These are phyloP conservation scores for Drosophila pandora DNA, from an alignment of 1,140 invertebrate genomes.

Conservation along the genomic window DNA sequence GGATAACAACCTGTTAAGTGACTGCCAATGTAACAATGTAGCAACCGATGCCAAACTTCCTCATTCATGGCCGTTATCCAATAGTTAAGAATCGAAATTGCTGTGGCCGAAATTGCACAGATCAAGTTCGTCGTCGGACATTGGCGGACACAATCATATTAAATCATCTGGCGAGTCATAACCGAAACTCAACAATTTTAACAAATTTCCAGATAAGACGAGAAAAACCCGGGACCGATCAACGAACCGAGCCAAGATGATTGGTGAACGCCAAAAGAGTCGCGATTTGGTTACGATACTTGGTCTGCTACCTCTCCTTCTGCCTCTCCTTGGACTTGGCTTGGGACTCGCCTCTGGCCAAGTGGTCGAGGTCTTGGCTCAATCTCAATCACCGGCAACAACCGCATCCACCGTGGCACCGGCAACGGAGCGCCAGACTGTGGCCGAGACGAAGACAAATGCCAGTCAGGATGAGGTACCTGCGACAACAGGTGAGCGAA, in stretches of 20 bases:
- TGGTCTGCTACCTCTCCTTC: slow-evolving; percentile 37
- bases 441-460: slow-evolving; percentile 43
- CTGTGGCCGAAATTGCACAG: slow-evolving; percentile 30
- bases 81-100: slow-evolving; percentile 41
- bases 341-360: slow-evolving; percentile 44
- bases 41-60: slow-evolving; percentile 24
- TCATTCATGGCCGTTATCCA: slow-evolving; percentile 35
- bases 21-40: slow-evolving; percentile 9
- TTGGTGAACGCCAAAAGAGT: slow-evolving; percentile 81
- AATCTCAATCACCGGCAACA: slow-evolving; percentile 30
- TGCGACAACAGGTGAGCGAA: slow-evolving; percentile 71
- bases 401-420: slow-evolving; percentile 24
- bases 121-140: slow-evolving; percentile 25
- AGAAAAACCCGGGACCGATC: slow-evolving; percentile 38
- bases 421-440: slow-evolving; percentile 10
- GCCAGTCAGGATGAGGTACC: slow-evolving; percentile 62
- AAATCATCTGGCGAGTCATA: slow-evolving; percentile 56
- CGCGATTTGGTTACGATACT: slow-evolving; percentile 75
- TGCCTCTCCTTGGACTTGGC: slow-evolving; percentile 17
- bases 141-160: slow-evolving; percentile 49
- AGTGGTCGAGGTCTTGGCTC: slow-evolving; percentile 69
- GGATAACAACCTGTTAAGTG: slow-evolving; percentile 52
- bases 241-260: slow-evolving; percentile 68
- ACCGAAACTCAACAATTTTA: slow-evolving; percentile 54
- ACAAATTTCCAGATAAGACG: slow-evolving; percentile 66